Percentiles rank a stretch among this genome's conserved stretches.
These are phyloP conservation scores for Ceratosolen solmsi DNA, from an alignment of 1,140 invertebrate species.

Conservation along the genomic window DNA sequence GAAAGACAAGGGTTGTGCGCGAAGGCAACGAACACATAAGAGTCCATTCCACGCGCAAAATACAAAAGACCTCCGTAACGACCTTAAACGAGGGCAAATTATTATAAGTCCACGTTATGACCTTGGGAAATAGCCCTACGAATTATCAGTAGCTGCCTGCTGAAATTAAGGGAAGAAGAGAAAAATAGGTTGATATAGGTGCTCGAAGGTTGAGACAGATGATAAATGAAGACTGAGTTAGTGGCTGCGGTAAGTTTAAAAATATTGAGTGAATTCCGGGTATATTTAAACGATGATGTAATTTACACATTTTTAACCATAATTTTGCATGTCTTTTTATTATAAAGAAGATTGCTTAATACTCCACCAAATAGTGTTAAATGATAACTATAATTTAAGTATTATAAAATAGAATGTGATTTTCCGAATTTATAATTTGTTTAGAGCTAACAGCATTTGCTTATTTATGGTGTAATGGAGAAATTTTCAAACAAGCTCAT, in stretches of 20 bases:
- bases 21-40: background rate
- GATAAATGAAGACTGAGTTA: slow-evolving; percentile 22
- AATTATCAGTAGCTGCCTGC: background rate
- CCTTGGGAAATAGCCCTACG: slow-evolving; percentile 38
- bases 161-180: slow-evolving; percentile 31
- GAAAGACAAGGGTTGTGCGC: too few species aligned
- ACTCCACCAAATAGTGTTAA: too few species aligned
- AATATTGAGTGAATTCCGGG: background rate
- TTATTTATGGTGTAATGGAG: background rate
- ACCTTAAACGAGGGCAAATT: slow-evolving; percentile 48
- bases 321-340: background rate
- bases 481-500: background rate
- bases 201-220: background rate
- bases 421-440: too few species aligned
- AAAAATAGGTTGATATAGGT: background rate
- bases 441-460: too few species aligned
- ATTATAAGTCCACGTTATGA: slow-evolving; percentile 44
- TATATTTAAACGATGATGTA: background rate
- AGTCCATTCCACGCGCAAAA: slow-evolving; percentile 27
- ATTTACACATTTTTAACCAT: background rate
- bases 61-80: slow-evolving; percentile 35
- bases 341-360: too few species aligned
- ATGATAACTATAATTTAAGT: background rate
- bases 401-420: background rate
- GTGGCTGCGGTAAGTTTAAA: too few species aligned